These are phyloP conservation scores for Leucania comma DNA, from an alignment of 2,888 invertebrate species.

Conservation along the genomic window DNA sequence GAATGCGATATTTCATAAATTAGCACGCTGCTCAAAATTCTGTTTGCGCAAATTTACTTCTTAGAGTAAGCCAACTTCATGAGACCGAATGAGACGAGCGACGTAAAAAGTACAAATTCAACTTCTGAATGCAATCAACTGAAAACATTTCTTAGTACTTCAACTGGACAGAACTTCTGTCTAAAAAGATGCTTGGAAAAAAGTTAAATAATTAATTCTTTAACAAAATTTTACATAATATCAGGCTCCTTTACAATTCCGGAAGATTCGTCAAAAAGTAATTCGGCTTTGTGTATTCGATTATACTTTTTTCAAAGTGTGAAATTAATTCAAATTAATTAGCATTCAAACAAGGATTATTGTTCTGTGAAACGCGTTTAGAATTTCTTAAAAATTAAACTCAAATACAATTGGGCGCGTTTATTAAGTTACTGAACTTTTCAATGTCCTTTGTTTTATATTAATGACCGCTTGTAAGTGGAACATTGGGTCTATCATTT, in stretches of 20 bases:
- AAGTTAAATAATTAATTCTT: conserved; percentile 48
- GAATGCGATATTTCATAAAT: conserved; percentile 67
- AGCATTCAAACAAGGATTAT: conserved; percentile 87
- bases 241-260: conserved; percentile 64
- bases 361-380: conserved; percentile 79
- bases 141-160: conserved; percentile 60
- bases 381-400: conserved; percentile 79
- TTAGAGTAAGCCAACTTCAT: conserved; percentile 61
- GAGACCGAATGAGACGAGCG: conserved; percentile 59
- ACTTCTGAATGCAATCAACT: conserved; percentile 74
- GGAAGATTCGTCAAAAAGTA: conserved; percentile 66
- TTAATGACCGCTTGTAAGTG: conserved; percentile 29
- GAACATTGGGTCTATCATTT: conserved; percentile 2
- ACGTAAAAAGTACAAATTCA: conserved; percentile 69
- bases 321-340: conserved; percentile 86
- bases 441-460: conserved; percentile 69
- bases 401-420: conserved; percentile 75
- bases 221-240: conserved; percentile 54
- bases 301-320: conserved; percentile 77
- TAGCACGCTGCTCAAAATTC: conserved; percentile 72
- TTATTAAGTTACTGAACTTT: conserved; percentile 74
- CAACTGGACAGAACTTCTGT: conserved; percentile 38
- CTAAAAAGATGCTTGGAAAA: conserved; percentile 40
- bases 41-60: conserved; percentile 69
- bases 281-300: conserved; percentile 76